phyloP scores from a whole-genome alignment of 1,140 invertebrate species.

The Philopotamus ludificatus region DNA sequence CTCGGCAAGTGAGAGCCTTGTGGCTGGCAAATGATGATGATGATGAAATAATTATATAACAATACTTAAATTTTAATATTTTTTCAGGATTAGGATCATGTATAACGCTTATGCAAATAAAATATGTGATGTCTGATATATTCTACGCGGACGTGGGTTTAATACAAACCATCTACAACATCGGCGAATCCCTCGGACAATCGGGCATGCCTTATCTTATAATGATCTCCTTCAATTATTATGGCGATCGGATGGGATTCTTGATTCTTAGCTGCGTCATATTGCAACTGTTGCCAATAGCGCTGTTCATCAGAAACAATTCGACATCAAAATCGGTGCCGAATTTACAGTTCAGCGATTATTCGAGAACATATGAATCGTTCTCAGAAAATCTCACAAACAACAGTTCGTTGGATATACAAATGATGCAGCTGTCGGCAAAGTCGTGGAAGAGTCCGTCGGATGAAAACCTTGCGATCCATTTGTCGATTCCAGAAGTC shows the following conservation, averaged over 20 bases:
- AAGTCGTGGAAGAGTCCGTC: slow-evolving; percentile 55
- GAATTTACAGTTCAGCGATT: slow-evolving; percentile 48
- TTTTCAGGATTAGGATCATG: slow-evolving; percentile 52
- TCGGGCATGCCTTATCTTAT: slow-evolving; percentile 51
- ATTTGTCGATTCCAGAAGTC: slow-evolving; percentile 41
- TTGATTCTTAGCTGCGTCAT: slow-evolving; percentile 49
- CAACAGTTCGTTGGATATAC: slow-evolving; percentile 46
- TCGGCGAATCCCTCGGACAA: slow-evolving; percentile 51
- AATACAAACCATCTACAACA: slow-evolving; percentile 46
- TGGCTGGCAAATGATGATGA: slow-evolving; percentile 42
- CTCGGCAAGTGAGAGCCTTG: no score
- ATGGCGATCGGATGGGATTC: slow-evolving; percentile 47
- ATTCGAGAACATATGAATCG: slow-evolving; percentile 48
- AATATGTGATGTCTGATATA: slow-evolving; percentile 51
- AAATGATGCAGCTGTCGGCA: slow-evolving; percentile 49
- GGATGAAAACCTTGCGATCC: slow-evolving; percentile 48
- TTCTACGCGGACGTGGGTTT: slow-evolving; percentile 48
- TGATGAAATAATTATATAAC: background rate
- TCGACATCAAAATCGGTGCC: slow-evolving; percentile 44
- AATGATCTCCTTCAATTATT: slow-evolving; percentile 48
- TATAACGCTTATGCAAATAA: slow-evolving; percentile 51
- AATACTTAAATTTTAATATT: background rate
- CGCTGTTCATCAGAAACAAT: slow-evolving; percentile 49
- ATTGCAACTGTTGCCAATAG: slow-evolving; percentile 50
- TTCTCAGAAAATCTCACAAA: slow-evolving; percentile 46